A percentile compares a stretch with the other conserved stretches of the same genome.
phyloP scores from a whole-genome alignment of 2,797 vertebrate species.

The Acropternis orthonyx region DNA sequence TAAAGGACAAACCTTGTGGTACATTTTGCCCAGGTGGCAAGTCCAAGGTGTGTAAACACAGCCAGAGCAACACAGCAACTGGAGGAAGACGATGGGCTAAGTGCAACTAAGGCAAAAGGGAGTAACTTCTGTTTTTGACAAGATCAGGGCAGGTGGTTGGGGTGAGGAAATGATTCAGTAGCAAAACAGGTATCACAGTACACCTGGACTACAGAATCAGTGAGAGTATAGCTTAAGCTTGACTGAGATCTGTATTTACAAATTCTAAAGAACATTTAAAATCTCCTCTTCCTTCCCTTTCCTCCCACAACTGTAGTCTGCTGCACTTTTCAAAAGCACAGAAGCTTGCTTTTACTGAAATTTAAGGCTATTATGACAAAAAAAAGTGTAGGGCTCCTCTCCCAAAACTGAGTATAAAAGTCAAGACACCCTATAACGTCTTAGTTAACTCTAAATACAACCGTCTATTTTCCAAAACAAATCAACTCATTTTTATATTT shows the following conservation, averaged over 20 bases:
- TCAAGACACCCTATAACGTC: neutral
- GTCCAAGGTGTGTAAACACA: neutral
- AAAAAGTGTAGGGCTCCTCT: neutral
- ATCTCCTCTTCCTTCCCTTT: neutral
- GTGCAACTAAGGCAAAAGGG: neutral
- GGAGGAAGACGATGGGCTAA: neutral
- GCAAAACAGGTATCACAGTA: neutral
- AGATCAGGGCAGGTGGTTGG: neutral
- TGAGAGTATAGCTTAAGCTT: neutral
- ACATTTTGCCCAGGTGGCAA: neutral
- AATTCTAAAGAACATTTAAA: neutral
- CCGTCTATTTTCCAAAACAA: neutral
- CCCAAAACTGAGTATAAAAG: neutral
- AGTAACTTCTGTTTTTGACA: neutral
- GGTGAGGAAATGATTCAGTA: neutral
- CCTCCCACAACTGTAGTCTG: neutral
- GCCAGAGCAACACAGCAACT: neutral
- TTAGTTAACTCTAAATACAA: neutral
- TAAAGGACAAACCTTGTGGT: neutral
- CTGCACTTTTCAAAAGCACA: neutral
- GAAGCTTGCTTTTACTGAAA: neutral
- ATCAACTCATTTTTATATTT: neutral
- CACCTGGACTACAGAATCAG: neutral
- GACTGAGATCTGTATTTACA: neutral
- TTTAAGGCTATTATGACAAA: slow-evolving; percentile 24